Percentiles rank a stretch among this genome's conserved stretches.
phyloP scores from a whole-genome alignment of 2,888 invertebrate species.

The Ectobius pallidus region DNA sequence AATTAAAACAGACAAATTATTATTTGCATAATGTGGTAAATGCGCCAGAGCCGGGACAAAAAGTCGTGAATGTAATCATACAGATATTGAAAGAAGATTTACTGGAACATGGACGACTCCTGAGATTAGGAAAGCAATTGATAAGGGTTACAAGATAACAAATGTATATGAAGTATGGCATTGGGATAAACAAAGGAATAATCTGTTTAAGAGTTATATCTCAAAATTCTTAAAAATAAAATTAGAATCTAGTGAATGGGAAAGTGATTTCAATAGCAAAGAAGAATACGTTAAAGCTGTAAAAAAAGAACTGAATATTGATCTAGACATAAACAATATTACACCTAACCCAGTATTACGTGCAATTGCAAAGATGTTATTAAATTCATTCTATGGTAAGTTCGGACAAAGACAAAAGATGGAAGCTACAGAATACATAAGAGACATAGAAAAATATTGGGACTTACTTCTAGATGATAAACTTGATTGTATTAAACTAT shows the following conservation, averaged over 20 bases:
- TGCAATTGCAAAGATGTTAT: conserved; percentile 2
- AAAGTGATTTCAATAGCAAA: not conserved
- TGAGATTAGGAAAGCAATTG: not conserved
- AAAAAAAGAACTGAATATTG: not conserved
- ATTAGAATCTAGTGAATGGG: not conserved
- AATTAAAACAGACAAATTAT: not conserved
- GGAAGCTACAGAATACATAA: not conserved
- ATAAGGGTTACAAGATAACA: not conserved
- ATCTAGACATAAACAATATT: conserved; percentile 7
- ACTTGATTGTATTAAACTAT: not conserved
- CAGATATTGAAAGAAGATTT: too few species aligned
- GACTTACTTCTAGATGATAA: not conserved
- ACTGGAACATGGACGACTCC: not conserved
- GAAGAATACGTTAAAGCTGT: not conserved
- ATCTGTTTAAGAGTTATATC: not conserved
- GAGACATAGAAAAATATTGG: not conserved
- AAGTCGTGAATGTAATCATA: not conserved
- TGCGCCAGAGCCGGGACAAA: not conserved
- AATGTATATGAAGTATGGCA: not conserved
- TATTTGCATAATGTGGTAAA: not conserved
- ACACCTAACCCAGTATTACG: not conserved
- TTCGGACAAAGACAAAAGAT: conserved; percentile 4
- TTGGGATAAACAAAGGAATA: not conserved
- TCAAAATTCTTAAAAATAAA: not conserved
- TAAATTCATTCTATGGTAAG: conserved; percentile 2